Base-by-base conservation (phyloP, 2,113 vertebrate genomes). In the Dinomys branickii region DNA sequence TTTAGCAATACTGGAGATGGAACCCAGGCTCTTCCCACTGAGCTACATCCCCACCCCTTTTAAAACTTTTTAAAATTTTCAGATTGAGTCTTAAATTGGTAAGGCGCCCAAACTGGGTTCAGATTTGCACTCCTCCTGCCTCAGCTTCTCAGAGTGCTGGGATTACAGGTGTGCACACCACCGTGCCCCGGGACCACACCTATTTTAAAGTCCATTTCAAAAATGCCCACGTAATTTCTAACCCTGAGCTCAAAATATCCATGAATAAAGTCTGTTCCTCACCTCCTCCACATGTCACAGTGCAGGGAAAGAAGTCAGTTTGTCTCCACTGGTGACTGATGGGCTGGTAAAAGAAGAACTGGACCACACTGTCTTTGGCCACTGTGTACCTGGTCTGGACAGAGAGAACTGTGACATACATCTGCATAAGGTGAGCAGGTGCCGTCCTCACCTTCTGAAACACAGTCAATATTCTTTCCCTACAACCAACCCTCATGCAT, bases 231-330 rank as follows among this genome's bases (percentile, higher is more conserved):
- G 14, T 22, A 44, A 14, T 54, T 89, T 94, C 61, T 58, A 63
- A 96, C 33, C 35, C 92, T 65, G n/a, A 94, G n/a, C 47, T 91
- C 59, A 61, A 94, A 94, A n/a, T 33, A 63, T 38, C 90, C 56
- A 26, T 1, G 16, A 96, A 90, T 33, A 41, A 61, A 14, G 85
- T 69, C 22, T 17, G 33, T 85, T 91, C 75, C 99, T 99, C 94
- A 99, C 99, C 99, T 99, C 99, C 99, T 98, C 99, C 99, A 83
- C 99, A 99, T 0, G 99, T 99, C 85, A 98, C 99, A 1, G 99
- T 99, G 94, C 99, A 99, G 52, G 99, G 99, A 92, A 99, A 99
- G 98, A 99, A 99, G 84, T 99, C 99, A 0, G 99, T 99, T 82
- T 99, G 99, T 94, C 98, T 98, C 99, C 99, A 99, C 82, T 99